Conservation (phyloP, 2,888 invertebrate species). For the Orgyia antiqua region DNA sequence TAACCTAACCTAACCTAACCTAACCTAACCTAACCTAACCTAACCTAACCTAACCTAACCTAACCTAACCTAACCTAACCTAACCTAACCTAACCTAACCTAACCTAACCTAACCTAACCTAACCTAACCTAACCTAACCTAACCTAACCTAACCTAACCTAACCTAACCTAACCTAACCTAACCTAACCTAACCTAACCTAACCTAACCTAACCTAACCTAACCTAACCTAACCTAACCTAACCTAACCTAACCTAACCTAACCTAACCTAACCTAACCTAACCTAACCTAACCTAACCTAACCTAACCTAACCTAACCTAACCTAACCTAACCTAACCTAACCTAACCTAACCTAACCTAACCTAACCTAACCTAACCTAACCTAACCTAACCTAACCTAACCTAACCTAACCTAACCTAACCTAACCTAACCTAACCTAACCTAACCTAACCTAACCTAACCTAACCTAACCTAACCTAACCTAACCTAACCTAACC, state of each 20-base stretch:
- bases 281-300: slow-evolving; percentile 8
- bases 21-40: slow-evolving; percentile 11
- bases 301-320: slow-evolving; percentile 7
- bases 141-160: slow-evolving; percentile 6
- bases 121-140: slow-evolving; percentile 11
- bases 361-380: slow-evolving; percentile 16
- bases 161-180: slow-evolving; percentile 9
- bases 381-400: slow-evolving; percentile 14
- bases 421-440: slow-evolving; percentile 6
- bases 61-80: slow-evolving; percentile 8
- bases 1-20: slow-evolving; percentile 11
- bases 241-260: slow-evolving; percentile 20
- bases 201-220: slow-evolving; percentile 16
- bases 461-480: slow-evolving; percentile 15
- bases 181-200: slow-evolving; percentile 3
- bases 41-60: slow-evolving; percentile 10
- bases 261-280: slow-evolving; percentile 8
- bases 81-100: slow-evolving; percentile 4
- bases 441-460: slow-evolving; percentile 8
- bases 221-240: slow-evolving; percentile 21
- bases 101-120: slow-evolving; percentile 10
- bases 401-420: slow-evolving; percentile 13
- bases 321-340: slow-evolving; percentile 9
- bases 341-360: slow-evolving; percentile 12
- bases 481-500: slow-evolving; percentile 16